Evolutionary conservation across 2,888 invertebrate species (phyloP).

Genomic region (Brachypalpus laphriformis): DNA sequence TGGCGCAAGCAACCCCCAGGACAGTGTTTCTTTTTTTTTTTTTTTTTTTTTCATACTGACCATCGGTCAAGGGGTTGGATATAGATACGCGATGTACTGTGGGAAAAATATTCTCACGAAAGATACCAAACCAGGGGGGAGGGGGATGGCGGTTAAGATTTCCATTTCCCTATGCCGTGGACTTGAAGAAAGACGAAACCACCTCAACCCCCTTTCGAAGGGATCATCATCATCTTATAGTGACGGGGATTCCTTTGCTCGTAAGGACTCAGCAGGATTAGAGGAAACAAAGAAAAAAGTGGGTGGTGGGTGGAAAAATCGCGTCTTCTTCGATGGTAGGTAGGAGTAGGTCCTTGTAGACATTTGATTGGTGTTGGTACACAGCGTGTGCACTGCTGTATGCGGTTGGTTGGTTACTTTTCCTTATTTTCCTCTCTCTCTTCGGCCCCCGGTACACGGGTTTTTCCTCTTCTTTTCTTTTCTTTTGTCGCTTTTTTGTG

Average conservation of each 20-base stretch:
- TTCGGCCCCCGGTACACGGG: constrained; percentile 15
- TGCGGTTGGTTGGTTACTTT: constrained; percentile 69
- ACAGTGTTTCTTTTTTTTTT: too few species aligned
- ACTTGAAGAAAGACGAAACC: background rate
- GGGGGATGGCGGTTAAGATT: too few species aligned
- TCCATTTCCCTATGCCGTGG: background rate
- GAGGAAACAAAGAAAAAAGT: background rate
- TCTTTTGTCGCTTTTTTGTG: constrained; percentile 14
- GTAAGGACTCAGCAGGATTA: background rate
- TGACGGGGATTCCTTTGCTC: background rate
- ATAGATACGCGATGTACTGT: constrained; percentile 4
- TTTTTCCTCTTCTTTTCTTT: constrained; percentile 39
- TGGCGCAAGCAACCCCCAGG: background rate
- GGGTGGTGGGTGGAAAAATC: constrained; percentile 26
- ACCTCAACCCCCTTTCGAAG: background rate
- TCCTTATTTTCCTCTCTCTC: constrained; percentile 49
- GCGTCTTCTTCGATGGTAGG: constrained; percentile 14
- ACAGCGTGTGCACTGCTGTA: constrained; percentile 51
- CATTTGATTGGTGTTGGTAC: constrained; percentile 72
- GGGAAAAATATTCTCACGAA: constrained; percentile 5
- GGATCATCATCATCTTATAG: background rate
- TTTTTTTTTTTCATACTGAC: constrained; percentile 11
- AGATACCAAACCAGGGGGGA: background rate
- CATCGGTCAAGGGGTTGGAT: constrained; percentile 10
- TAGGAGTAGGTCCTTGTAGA: constrained; percentile 54